Conservation (phyloP, 2,113 vertebrate species). For the Catharus minimus region DNA sequence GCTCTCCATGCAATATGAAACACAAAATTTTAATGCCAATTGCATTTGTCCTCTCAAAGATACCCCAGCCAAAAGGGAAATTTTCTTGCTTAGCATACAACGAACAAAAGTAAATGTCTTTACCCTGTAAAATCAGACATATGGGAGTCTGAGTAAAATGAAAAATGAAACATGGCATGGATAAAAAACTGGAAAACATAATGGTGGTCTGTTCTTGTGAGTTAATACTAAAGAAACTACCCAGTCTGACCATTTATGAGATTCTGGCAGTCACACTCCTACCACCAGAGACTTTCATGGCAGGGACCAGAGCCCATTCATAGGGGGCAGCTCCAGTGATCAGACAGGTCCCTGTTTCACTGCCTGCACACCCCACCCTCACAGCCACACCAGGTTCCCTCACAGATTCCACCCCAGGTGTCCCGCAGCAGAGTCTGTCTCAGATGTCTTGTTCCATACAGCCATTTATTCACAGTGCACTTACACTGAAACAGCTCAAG, state of each 20-base stretch:
- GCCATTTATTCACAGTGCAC: neutral
- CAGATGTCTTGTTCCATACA: accelerated
- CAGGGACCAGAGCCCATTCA: neutral
- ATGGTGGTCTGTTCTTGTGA: neutral
- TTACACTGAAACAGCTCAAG: neutral
- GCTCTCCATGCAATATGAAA: neutral
- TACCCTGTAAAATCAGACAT: neutral
- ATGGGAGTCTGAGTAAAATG: neutral
- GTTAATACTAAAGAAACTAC: neutral
- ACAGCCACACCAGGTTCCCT: neutral
- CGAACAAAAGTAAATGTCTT: neutral
- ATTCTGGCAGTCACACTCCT: neutral
- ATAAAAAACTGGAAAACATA: neutral
- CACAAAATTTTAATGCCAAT: neutral
- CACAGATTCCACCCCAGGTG: accelerated
- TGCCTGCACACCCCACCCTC: neutral
- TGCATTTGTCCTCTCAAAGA: neutral
- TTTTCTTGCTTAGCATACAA: neutral
- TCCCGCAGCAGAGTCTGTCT: too few relatives aligned
- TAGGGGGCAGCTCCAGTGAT: neutral
- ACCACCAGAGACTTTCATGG: neutral
- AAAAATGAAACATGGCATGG: neutral
- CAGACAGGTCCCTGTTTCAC: accelerated
- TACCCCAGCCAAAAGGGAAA: neutral
- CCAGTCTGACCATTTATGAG: neutral